Evolutionary conservation across 1,140 invertebrate genomes (phyloP).

Genomic region (Saccostrea cuccullata): DNA sequence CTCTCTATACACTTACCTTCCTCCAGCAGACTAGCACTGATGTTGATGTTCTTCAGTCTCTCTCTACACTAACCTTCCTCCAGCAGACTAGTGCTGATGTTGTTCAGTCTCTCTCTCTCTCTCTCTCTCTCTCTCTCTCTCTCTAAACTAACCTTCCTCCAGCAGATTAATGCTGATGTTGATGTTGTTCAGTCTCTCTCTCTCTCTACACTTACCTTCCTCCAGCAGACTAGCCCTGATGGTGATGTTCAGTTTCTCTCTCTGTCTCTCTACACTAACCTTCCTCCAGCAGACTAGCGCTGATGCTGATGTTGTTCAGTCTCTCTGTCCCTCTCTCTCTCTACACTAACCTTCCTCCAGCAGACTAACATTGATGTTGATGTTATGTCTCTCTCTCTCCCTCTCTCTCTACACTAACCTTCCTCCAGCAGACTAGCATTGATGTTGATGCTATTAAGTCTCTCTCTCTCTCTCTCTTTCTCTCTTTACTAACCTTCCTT

Average conservation of each 20-base stretch:
- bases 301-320: slow-evolving; percentile 45
- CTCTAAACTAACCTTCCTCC: neutral
- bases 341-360: neutral
- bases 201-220: no score
- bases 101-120: slow-evolving; percentile 53
- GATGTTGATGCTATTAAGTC: neutral
- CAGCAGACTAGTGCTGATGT: neutral
- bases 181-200: slow-evolving; percentile 48
- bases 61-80: neutral
- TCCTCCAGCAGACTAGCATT: no score
- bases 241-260: neutral
- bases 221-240: no score
- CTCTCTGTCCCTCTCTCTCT: slow-evolving; percentile 39
- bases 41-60: neutral
- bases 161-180: neutral
- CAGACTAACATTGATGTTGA: slow-evolving; percentile 28
- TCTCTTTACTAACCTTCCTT: neutral
- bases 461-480: no score
- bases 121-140: neutral
- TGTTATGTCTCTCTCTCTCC: slow-evolving; percentile 37
- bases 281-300: neutral
- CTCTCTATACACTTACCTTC: no score
- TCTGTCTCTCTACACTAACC: slow-evolving; percentile 1
- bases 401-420: no score
- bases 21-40: no score